phyloP scores from a whole-genome alignment of 2,888 invertebrate species.

The Xestia rhomboidea region DNA sequence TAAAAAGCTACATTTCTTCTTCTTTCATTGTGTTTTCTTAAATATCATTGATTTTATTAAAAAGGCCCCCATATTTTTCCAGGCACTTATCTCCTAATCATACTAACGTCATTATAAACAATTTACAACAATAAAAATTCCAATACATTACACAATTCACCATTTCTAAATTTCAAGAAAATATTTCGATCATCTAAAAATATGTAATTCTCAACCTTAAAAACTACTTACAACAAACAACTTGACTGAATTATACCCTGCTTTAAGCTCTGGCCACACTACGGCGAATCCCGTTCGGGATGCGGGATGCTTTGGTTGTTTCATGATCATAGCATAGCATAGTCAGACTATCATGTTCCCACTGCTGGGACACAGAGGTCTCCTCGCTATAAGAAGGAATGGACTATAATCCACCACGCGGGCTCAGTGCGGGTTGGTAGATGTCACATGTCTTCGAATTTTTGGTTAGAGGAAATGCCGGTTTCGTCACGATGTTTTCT shows the following conservation, averaged over 20 bases:
- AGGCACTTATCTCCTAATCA: too few species aligned
- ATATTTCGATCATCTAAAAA: conserved; percentile 3
- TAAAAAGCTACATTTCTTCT: neutral
- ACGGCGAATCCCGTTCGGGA: neutral
- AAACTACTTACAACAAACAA: conserved; percentile 17
- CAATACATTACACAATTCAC: conserved; percentile 7
- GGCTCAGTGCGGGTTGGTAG: too few species aligned
- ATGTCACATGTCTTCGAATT: too few species aligned
- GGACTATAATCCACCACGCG: too few species aligned
- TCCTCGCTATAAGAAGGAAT: too few species aligned
- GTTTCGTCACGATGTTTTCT: too few species aligned
- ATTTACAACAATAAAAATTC: neutral
- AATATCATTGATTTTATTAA: neutral
- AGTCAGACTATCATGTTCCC: too few species aligned
- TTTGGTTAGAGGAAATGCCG: too few species aligned
- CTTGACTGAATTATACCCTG: conserved; percentile 20
- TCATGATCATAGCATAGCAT: too few species aligned
- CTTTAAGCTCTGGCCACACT: neutral
- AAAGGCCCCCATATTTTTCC: neutral
- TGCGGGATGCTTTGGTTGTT: neutral
- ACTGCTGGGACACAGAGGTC: too few species aligned
- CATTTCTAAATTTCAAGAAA: neutral
- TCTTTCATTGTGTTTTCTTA: neutral
- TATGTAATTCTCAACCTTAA: neutral
- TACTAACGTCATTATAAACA: neutral